A percentile compares a stretch with the other conserved stretches of the same genome.
phyloP scores from a whole-genome alignment of 2,113 vertebrate genomes.

The Mormyrus iriodes region DNA sequence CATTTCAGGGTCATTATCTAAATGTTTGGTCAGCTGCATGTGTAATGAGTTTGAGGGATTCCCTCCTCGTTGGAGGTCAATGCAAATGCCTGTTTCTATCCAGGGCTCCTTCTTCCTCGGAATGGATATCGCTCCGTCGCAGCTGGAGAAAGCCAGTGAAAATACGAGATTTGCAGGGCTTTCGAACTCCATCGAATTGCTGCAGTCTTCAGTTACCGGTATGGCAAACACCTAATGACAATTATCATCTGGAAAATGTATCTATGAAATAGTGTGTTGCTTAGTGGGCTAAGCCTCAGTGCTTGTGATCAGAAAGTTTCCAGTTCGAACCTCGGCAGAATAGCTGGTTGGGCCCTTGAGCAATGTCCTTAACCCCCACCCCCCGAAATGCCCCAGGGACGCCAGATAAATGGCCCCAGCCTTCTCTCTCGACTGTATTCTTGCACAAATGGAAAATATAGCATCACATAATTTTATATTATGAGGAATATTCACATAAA shows the following conservation, averaged over 20 bases:
- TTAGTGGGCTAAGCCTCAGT: not conserved
- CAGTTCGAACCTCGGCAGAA: not conserved
- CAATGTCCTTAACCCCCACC: not conserved
- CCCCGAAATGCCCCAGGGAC: not conserved
- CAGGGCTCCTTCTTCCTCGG: conserved; percentile 74
- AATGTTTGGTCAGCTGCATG: not conserved
- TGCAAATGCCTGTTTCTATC: conserved; percentile 6
- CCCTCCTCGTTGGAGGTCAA: not conserved
- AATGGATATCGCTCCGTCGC: conserved; percentile 69
- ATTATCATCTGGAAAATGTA: not conserved
- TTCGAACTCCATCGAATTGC: conserved; percentile 61
- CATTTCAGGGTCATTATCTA: not conserved
- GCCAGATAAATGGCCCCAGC: too few species aligned
- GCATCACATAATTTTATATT: not conserved
- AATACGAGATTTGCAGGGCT: conserved; percentile 69
- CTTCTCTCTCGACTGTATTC: not conserved
- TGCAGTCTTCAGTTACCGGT: conserved; percentile 76
- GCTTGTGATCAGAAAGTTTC: not conserved
- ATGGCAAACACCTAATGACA: conserved; percentile 16
- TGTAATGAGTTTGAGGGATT: not conserved
- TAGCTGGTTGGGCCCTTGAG: not conserved
- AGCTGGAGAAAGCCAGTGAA: conserved; percentile 67
- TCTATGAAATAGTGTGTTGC: not conserved
- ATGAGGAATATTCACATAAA: not conserved
- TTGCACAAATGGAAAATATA: not conserved